These are phyloP conservation scores for Sylvicola fuscatus DNA, from an alignment of 2,888 invertebrate genomes.

Conservation along the genomic window DNA sequence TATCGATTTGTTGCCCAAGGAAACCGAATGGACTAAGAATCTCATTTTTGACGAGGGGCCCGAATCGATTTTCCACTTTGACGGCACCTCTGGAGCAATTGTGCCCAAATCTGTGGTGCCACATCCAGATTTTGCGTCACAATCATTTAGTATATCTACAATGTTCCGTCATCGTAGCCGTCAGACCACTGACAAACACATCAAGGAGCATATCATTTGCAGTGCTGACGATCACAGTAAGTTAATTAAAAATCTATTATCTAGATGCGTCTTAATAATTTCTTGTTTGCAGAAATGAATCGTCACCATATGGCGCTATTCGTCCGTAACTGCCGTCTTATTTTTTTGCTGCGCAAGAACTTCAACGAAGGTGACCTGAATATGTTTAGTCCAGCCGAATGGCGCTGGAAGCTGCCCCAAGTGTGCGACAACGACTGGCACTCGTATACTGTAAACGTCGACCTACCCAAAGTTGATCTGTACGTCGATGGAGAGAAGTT, in stretches of 20 bases:
- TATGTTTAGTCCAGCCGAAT: slow-evolving; percentile 93
- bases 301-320: slow-evolving; percentile 96
- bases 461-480: slow-evolving; percentile 76
- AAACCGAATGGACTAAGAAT: slow-evolving; percentile 63
- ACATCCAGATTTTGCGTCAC: slow-evolving; percentile 32
- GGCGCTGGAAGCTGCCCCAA: slow-evolving; percentile 93
- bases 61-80: slow-evolving; percentile 90
- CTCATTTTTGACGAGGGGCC: slow-evolving; percentile 60
- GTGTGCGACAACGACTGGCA: slow-evolving; percentile 98
- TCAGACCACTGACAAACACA: slow-evolving; percentile 65
- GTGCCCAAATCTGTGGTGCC: slow-evolving; percentile 58
- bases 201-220: slow-evolving; percentile 93
- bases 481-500: slow-evolving; percentile 60
- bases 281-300: slow-evolving; percentile 70
- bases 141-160: slow-evolving; percentile 75
- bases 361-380: slow-evolving; percentile 83
- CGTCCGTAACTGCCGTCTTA: slow-evolving; percentile 90
- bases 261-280: slow-evolving; percentile 5
- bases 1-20: slow-evolving; percentile 23
- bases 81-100: slow-evolving; percentile 77
- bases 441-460: slow-evolving; percentile 86
- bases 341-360: slow-evolving; percentile 75
- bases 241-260: slow-evolving; percentile 16
- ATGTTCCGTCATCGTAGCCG: slow-evolving; percentile 82
- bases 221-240: slow-evolving; percentile 93